Base-by-base conservation (phyloP, 1,140 invertebrate species). In the Arion vulgaris region DNA sequence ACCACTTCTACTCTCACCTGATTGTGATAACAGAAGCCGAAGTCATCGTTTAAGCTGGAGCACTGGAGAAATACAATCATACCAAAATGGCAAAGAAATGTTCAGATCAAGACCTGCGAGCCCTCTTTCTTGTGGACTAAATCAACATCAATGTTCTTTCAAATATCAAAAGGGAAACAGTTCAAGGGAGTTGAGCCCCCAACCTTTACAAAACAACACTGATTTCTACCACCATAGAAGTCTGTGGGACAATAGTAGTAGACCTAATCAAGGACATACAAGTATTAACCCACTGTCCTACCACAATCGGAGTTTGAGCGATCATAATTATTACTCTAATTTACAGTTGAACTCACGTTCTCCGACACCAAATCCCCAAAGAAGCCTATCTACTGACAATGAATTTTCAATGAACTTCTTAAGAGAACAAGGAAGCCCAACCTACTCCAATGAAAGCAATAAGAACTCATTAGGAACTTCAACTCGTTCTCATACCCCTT, bases 321-420 rank as follows among this genome's bases (percentile, higher is more conserved):
- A 71, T 66, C 51, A 13, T 32, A 71, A 51, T 26, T 36, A 23
- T 57, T 15, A 39, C 73, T 51, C 41, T 9, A 7, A 49, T 7
- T 17, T 34, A 2, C 41, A n/a, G 28, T 34, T 66, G 32, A 45
- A 51, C 34, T 34, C 73, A 19, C 32, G 28, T 7, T 17, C 23
- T 11, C 26, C 4, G 11, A 53, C n/a, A 0, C 26, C 0, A 23
- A 1, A 41, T 9, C 69, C 73, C 34, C n/a, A 66, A 28, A 23
- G 71, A 74, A 81, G 80, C 62, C n/a, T 73, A 2, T 81, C 80
- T n/a, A 71, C 80, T 4, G 80, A 72, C 36, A 36, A 57, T 26
- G 11, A 34, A 0, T 80, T 38, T 34, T 49, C 41, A 45, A 4
- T 81, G 23, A 74, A 62, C 71, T 32, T 73, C 0, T 26, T 74